These are phyloP conservation scores for Zaprionus davidi DNA, from an alignment of 1,140 invertebrate species.

Conservation along the genomic window DNA sequence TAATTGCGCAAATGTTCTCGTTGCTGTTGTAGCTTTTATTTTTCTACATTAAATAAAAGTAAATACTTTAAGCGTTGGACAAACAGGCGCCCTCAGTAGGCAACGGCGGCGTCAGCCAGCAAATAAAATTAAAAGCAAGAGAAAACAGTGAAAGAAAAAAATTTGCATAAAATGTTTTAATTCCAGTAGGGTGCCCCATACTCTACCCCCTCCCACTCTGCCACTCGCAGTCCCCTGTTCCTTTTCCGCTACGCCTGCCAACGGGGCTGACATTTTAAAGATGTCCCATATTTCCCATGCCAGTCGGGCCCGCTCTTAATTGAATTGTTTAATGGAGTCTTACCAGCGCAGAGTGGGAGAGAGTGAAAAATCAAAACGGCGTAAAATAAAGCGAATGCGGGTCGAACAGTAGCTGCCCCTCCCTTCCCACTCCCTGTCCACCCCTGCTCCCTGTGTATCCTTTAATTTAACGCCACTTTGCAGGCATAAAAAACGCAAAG, in stretches of 20 bases:
- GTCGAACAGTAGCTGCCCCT: conserved; percentile 46
- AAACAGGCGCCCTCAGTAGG: conserved; percentile 51
- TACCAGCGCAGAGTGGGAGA: conserved; percentile 43
- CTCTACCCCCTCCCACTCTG: not conserved
- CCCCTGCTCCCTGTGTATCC: conserved; percentile 16
- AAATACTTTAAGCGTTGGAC: conserved; percentile 74
- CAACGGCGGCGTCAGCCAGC: conserved; percentile 8
- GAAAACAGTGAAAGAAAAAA: conserved; percentile 44
- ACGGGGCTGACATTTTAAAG: conserved; percentile 75
- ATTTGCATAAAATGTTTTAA: conserved; percentile 82
- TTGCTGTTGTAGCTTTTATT: conserved; percentile 30
- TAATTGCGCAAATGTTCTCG: conserved; percentile 64
- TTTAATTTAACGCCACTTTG: conserved; percentile 79
- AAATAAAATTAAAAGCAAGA: conserved; percentile 53
- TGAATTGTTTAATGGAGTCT: conserved; percentile 83
- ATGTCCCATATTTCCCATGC: conserved; percentile 41
- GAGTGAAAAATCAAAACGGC: conserved; percentile 72
- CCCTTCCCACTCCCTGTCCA: not conserved
- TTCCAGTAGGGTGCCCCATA: conserved; percentile 28
- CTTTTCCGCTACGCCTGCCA: not conserved
- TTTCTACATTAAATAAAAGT: conserved; percentile 64
- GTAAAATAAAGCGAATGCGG: conserved; percentile 76
- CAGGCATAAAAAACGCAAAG: conserved; percentile 67
- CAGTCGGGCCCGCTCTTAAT: conserved; percentile 56
- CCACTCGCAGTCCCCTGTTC: not conserved